These are phyloP conservation scores for Panthera leo DNA, from an alignment of 2,113 vertebrate species.

Conservation along the genomic window DNA sequence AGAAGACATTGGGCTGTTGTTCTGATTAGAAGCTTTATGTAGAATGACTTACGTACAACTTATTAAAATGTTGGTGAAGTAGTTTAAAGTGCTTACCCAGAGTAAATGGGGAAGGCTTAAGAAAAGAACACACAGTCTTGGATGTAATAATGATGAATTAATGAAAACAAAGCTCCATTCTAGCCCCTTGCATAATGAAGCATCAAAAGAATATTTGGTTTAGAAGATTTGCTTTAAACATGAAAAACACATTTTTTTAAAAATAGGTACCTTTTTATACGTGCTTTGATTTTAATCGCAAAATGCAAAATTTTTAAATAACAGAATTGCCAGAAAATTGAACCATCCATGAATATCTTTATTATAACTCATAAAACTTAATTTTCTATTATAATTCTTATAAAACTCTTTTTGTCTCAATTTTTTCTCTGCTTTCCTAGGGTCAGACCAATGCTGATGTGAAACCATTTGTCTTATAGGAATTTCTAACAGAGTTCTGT, in stretches of 20 bases:
- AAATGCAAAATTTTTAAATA: background rate
- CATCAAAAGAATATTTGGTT: background rate
- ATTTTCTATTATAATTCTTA: background rate
- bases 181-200: background rate
- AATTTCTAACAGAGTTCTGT: background rate
- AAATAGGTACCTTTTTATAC: background rate
- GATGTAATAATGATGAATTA: background rate
- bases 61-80: conserved; percentile 9
- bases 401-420: background rate
- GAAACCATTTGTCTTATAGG: background rate
- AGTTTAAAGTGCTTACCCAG: background rate
- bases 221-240: conserved; percentile 24
- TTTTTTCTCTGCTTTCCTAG: background rate
- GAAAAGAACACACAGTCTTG: background rate
- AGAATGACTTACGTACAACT: background rate
- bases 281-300: conserved; percentile 7
- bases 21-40: background rate
- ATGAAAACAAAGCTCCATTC: background rate
- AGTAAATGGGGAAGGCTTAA: background rate
- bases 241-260: background rate
- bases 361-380: background rate
- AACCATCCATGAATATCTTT: background rate
- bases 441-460: background rate
- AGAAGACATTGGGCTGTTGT: background rate
- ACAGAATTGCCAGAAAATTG: background rate